These are phyloP conservation scores for Pelochelys cantorii DNA, from an alignment of 2,797 vertebrate genomes.

Conservation along the genomic window DNA sequence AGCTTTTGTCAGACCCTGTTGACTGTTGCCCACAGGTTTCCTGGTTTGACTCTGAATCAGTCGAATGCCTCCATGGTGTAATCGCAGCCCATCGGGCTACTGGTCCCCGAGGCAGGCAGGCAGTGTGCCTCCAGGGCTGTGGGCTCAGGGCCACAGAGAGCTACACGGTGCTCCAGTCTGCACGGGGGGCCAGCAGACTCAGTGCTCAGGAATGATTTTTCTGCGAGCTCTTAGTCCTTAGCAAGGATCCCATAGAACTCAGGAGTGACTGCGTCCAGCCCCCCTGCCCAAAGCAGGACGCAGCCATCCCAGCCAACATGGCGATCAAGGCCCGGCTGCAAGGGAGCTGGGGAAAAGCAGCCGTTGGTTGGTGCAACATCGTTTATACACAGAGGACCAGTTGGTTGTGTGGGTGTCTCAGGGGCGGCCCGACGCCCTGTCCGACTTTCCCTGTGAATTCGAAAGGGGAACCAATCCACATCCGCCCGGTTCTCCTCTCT, in stretches of 20 bases:
- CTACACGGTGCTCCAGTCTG: constrained; percentile 9
- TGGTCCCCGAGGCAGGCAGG: neutral
- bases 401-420: neutral
- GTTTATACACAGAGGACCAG: neutral
- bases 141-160: neutral
- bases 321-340: neutral
- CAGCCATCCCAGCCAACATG: neutral
- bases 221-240: neutral
- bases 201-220: neutral
- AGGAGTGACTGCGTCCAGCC: too few species aligned
- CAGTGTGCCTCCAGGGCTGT: neutral
- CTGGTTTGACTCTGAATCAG: constrained; percentile 32
- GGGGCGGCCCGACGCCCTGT: neutral
- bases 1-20: neutral
- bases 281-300: too few species aligned
- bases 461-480: neutral
- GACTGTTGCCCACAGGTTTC: neutral
- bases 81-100: neutral
- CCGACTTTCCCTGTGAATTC: neutral
- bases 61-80: neutral
- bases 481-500: neutral
- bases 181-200: constrained; percentile 19
- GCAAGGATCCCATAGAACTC: neutral
- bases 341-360: neutral
- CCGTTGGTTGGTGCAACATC: neutral